Base-by-base conservation (phyloP, 2,797 vertebrate genomes). In the Emys orbicularis region DNA sequence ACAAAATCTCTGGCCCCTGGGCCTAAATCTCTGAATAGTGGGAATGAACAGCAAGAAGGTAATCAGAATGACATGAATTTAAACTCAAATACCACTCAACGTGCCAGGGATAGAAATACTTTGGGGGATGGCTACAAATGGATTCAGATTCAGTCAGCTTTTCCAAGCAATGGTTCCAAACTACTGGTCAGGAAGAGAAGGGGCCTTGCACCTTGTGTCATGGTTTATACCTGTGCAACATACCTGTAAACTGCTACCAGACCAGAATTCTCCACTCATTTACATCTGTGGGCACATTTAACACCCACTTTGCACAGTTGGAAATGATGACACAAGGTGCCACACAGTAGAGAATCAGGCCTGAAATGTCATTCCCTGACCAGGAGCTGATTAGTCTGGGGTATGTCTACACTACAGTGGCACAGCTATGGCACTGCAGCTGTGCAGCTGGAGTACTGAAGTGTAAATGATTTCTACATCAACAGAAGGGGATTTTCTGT, bases 351-450 rank as follows among this genome's bases (percentile, higher is more conserved):
- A 96, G 96, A 97, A 94, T 97, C 95, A 95, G 84, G 88, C 83
- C 92, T 86, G 92, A 94, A 97, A 96, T 97, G 95, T 44, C 77
- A 12, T 89, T 92, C 94, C 95, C 83, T 95, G 86, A 84, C 29
- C 86, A 88, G 95, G 90, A 94, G 79, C 81, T 53, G 90, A 88
- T 95, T 94, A 90, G 83, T 61, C 93, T 87, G 89, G 68, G 3
- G 19, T 41, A 41, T 72, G n/a, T 72, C 68, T 37, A 41, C 19
- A 41, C 19, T 41, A 23, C n/a, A 41, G 65, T 11, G 6, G 68
- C 37, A 72, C 37, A 41, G n/a, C 19, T 72, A 41, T 37, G n/a
- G 65, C 5, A 19, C 18, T 37, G n/a, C 18, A 65, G 61, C 61
- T 23, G n/a, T 37, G 65, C 65, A 68, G 19, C 65, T 23, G n/a